Evolutionary conservation across 2,797 vertebrate genomes (phyloP), one percentile per base, ranked within the genome.

Genomic region (Scarus forsteni): DNA sequence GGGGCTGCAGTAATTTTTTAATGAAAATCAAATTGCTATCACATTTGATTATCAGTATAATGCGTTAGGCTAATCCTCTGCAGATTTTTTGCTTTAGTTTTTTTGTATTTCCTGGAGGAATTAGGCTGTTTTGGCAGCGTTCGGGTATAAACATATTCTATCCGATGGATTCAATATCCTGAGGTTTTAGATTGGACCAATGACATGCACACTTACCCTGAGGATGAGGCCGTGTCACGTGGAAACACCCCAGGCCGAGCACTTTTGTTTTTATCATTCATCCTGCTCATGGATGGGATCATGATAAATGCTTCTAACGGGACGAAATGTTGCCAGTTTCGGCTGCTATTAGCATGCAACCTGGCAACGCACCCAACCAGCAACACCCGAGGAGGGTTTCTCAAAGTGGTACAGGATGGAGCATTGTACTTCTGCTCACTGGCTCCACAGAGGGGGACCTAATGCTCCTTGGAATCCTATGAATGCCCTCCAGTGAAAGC

Each of bases 391-490:
- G 48, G 60, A 59, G 69, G 51, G 61, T 71, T 82, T 83, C 68
- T 70, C 66, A 60, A 64, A 72, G 44, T 60, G 63, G 46, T 76
- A 49, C 79, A 60, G 58, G 72, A 72, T 46, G 70, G 58, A 49
- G 73, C 67, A 67, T 89, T 88, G 85, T 84, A 49, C 54, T 66
- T 60, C 60, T n/a, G 13, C 35, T 66, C 46, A 59, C 75, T 53
- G 75, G 65, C 80, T 74, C 65, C 15, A 8, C 79, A 34, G 74
- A 85, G 79, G 79, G 79, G 79, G 63, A 85, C 80, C 73, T 90
- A 92, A 92, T 91, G 87, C 91, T 79, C 74, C 81, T 84, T 82
- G 90, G 90, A 93, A 94, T 93, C 85, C 78, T 73, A 78, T 89
- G 88, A 93, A 94, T 92, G 92, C 81, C 71, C 76, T 49, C 55